Percentiles rank a stretch among this genome's conserved stretches.
Evolutionary conservation across 2,113 vertebrate species (phyloP).

Genomic region (Myodes glareolus): DNA sequence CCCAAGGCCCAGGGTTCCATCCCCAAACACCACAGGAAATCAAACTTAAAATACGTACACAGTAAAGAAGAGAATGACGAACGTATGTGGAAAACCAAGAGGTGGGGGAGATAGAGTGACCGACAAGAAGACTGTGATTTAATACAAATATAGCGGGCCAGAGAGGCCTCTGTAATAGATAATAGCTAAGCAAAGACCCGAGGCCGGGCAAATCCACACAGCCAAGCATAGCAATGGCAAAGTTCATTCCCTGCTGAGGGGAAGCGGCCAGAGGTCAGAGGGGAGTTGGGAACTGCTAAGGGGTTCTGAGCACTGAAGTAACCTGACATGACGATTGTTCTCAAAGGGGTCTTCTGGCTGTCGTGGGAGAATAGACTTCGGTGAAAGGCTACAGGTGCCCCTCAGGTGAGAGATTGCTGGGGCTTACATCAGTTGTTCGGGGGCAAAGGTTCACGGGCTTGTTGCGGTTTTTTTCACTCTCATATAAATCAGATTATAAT

Average conservation of each 20-base stretch:
- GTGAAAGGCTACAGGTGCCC: background rate
- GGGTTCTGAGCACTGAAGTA: background rate
- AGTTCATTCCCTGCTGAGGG: background rate
- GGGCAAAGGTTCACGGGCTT: background rate
- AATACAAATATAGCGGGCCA: constrained; percentile 8
- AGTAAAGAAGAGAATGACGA: background rate
- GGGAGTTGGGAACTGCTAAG: background rate
- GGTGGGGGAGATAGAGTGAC: background rate
- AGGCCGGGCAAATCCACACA: background rate
- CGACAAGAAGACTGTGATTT: background rate
- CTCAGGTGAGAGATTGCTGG: background rate
- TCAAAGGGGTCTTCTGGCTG: background rate
- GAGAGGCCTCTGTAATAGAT: background rate
- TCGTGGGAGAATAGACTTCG: background rate
- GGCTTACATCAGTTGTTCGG: background rate
- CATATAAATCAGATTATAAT: constrained; percentile 29
- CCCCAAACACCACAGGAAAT: background rate
- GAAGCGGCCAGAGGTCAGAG: background rate
- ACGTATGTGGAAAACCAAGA: background rate
- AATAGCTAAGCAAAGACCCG: background rate
- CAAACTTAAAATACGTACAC: background rate
- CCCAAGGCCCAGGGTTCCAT: background rate
- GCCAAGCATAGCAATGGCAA: background rate
- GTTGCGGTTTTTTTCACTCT: background rate
- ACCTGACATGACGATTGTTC: background rate